phyloP scores from a whole-genome alignment of 2,888 invertebrate genomes.

The Himalopsyche anomala region DNA sequence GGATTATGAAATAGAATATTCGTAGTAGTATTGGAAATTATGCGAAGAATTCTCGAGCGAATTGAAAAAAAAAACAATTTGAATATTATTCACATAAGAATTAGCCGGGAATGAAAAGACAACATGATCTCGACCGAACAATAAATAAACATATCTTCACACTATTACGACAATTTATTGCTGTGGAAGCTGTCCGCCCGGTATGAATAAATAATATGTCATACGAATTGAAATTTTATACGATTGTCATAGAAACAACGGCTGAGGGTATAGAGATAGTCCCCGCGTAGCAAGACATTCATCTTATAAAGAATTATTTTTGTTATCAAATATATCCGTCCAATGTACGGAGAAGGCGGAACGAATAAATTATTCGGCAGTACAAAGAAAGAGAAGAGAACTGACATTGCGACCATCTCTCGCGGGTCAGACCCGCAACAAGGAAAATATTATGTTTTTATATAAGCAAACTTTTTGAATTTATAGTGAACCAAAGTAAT shows the following conservation, averaged over 20 bases:
- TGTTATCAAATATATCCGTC: constrained; percentile 52
- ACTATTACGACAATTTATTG: constrained; percentile 51
- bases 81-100: constrained; percentile 52
- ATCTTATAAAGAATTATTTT: constrained; percentile 55
- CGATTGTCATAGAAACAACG: constrained; percentile 46
- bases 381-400: constrained; percentile 45
- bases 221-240: constrained; percentile 44
- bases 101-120: constrained; percentile 39
- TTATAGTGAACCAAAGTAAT: too few relatives aligned
- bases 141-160: constrained; percentile 50
- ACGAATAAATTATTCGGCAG: constrained; percentile 54
- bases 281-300: constrained; percentile 45
- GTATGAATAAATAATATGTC: constrained; percentile 37
- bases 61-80: constrained; percentile 35
- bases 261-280: constrained; percentile 33
- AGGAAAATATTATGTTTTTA: neutral
- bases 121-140: constrained; percentile 42
- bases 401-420: constrained; percentile 33
- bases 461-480: too few relatives aligned
- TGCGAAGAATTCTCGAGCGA: neutral
- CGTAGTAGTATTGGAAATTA: neutral
- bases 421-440: constrained; percentile 8
- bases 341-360: constrained; percentile 45
- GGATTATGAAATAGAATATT: too few relatives aligned
- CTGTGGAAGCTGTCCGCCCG: constrained; percentile 37